Evolutionary conservation across 2,797 vertebrate species (phyloP).

Genomic region (Saguinus oedipus): DNA sequence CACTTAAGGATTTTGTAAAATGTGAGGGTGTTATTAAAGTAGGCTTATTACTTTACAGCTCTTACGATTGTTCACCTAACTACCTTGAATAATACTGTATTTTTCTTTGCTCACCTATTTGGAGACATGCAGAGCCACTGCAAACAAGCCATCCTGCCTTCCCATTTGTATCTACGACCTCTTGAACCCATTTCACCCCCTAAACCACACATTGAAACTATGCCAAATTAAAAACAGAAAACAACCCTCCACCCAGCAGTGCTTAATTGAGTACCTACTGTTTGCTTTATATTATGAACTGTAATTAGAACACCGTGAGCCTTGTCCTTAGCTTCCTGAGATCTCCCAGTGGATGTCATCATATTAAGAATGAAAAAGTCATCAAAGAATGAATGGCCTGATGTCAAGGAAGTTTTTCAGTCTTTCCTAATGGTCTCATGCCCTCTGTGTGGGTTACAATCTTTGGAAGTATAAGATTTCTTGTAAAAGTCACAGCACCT

Average conservation of each 20-base stretch:
- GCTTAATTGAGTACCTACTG: background rate
- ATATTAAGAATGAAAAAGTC: background rate
- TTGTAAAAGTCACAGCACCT: conserved; percentile 52
- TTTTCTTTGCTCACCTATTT: background rate
- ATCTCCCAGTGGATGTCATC: background rate
- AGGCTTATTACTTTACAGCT: background rate
- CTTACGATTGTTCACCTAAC: background rate
- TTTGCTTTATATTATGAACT: conserved; percentile 5
- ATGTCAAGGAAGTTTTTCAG: background rate
- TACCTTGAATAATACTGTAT: background rate
- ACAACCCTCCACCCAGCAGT: background rate
- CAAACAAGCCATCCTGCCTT: background rate
- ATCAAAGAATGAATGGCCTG: background rate
- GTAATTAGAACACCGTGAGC: background rate
- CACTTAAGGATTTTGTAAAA: conserved; percentile 34
- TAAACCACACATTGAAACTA: background rate
- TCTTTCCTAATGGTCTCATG: conserved; percentile 28
- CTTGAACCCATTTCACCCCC: background rate
- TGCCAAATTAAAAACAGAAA: conserved; percentile 3
- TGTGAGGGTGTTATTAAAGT: conserved; percentile 6
- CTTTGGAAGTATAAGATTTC: conserved; percentile 39
- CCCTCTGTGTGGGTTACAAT: background rate
- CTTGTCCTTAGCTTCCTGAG: background rate
- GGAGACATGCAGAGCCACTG: background rate
- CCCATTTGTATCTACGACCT: background rate